A percentile compares a stretch with the other conserved stretches of the same genome.
Conservation (phyloP, 2,888 invertebrate species). For the Pseudoips prasinana region DNA sequence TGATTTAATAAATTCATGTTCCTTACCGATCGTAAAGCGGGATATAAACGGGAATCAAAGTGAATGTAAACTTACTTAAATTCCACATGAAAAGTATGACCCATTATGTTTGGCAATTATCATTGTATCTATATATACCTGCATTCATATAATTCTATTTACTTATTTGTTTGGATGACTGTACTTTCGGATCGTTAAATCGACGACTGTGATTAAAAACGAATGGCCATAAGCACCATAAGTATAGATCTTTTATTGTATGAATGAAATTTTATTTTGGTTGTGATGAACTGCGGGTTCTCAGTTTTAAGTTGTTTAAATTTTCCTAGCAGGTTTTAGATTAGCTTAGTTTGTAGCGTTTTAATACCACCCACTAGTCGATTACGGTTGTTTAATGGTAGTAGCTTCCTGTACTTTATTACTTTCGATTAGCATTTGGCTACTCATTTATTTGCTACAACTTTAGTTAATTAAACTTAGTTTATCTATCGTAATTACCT, state of each 20-base stretch:
- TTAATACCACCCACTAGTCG: too few species aligned
- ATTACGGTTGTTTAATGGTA: conserved; percentile 6
- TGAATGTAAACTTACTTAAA: too few species aligned
- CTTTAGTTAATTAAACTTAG: too few species aligned
- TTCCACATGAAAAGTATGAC: conserved; percentile 14
- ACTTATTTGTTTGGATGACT: too few species aligned
- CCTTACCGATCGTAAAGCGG: too few species aligned
- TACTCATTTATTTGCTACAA: not conserved
- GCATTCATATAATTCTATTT: too few species aligned
- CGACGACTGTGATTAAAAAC: conserved; percentile 16
- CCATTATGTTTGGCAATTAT: too few species aligned
- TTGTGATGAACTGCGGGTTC: too few species aligned
- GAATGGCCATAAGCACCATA: not conserved
- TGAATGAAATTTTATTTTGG: conserved; percentile 1
- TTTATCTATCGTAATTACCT: too few species aligned
- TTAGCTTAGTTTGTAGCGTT: conserved; percentile 15
- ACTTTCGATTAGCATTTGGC: conserved; percentile 7
- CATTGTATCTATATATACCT: too few species aligned
- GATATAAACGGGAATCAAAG: too few species aligned
- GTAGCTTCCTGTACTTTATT: conserved; percentile 20
- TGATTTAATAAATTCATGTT: too few species aligned
- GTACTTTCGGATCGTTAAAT: conserved; percentile 11
- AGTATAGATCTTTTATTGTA: not conserved
- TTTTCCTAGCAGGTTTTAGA: not conserved
- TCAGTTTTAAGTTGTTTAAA: not conserved